Evolutionary conservation across 2,888 invertebrate species (phyloP).

Genomic region (Eupelmus urozonus): DNA sequence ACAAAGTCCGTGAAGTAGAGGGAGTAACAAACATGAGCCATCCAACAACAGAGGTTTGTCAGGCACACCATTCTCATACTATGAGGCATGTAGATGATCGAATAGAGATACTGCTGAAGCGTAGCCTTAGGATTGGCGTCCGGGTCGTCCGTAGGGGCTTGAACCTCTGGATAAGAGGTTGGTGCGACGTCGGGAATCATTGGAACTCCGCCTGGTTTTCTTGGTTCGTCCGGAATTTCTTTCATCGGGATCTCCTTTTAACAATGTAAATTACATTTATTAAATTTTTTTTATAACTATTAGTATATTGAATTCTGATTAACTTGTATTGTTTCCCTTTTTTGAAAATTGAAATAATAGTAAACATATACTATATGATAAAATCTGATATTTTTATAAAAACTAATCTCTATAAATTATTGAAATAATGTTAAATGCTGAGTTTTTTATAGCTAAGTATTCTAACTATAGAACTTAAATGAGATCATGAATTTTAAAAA

Average conservation of each 20-base stretch:
- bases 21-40: slow-evolving; percentile 98
- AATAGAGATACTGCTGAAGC: slow-evolving; percentile 85
- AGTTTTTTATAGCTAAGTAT: too few species aligned
- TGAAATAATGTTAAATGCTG: too few species aligned
- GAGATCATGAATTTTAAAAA: too few species aligned
- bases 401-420: too few species aligned
- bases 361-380: too few species aligned
- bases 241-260: slow-evolving; percentile 70
- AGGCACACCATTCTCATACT: slow-evolving; percentile 92
- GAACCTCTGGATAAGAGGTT: slow-evolving; percentile 14
- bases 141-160: neutral
- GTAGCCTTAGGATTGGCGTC: slow-evolving; percentile 69
- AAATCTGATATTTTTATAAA: too few species aligned
- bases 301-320: too few species aligned
- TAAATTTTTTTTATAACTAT: too few species aligned
- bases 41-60: slow-evolving; percentile 98
- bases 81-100: slow-evolving; percentile 94
- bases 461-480: too few species aligned
- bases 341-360: too few species aligned
- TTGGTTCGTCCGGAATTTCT: slow-evolving; percentile 58
- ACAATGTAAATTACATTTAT: neutral
- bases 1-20: slow-evolving; percentile 98
- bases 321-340: too few species aligned
- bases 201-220: slow-evolving; percentile 67
- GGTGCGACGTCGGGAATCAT: slow-evolving; percentile 67